These are phyloP conservation scores for Orussus abietinus DNA, from an alignment of 1,140 invertebrate genomes.

Conservation along the genomic window DNA sequence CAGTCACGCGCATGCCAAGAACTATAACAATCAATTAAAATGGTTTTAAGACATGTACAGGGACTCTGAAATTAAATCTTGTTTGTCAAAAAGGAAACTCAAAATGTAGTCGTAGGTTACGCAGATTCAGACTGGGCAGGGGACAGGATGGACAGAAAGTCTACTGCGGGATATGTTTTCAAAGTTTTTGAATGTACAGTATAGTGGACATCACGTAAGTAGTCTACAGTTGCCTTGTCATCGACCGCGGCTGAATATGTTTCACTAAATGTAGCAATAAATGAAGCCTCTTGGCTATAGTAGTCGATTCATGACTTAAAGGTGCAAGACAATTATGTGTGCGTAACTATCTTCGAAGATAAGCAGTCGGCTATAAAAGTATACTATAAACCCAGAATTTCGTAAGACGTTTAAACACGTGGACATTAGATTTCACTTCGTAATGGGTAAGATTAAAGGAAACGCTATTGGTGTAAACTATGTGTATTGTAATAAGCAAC, in stretches of 20 bases:
- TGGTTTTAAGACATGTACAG: neutral
- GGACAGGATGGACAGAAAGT: constrained; percentile 19
- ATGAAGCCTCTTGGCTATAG: constrained; percentile 20
- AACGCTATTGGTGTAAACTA: too few relatives aligned
- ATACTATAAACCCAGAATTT: neutral
- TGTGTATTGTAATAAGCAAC: too few relatives aligned
- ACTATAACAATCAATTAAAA: neutral
- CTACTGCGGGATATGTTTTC: constrained; percentile 26
- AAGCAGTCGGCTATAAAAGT: constrained; percentile 1
- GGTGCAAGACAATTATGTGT: too few relatives aligned
- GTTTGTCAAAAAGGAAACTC: neutral
- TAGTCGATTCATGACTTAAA: neutral
- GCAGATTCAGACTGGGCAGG: constrained; percentile 32
- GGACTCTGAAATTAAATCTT: constrained; percentile 1
- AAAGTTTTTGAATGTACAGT: constrained; percentile 27
- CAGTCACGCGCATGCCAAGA: neutral
- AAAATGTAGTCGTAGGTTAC: constrained; percentile 12
- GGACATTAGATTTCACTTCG: constrained; percentile 1
- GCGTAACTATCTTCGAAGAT: neutral
- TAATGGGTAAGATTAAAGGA: too few relatives aligned
- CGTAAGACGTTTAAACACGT: neutral
- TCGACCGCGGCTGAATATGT: constrained; percentile 41
- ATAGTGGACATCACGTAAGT: constrained; percentile 29
- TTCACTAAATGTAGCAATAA: constrained; percentile 18
- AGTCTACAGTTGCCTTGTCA: constrained; percentile 33